Conservation (phyloP, 2,888 invertebrate genomes). For the Myopa tessellatipennis region DNA sequence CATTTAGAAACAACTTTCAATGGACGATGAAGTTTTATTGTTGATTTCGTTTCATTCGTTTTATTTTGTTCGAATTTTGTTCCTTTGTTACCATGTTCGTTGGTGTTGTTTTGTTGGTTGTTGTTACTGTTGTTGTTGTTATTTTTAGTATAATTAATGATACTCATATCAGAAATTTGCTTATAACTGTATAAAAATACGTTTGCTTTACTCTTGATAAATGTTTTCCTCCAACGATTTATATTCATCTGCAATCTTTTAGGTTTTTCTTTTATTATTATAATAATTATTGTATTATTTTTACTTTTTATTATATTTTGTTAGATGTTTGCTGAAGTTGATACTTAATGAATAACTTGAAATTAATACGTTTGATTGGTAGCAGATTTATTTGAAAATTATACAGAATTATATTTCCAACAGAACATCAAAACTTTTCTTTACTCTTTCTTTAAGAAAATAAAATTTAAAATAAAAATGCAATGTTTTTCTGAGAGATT, state of each 20-base stretch:
- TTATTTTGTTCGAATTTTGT: background rate
- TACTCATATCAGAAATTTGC: conserved; percentile 23
- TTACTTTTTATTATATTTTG: background rate
- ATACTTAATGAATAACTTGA: conserved; percentile 10
- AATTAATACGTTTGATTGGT: background rate
- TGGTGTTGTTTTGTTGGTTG: conserved; percentile 9
- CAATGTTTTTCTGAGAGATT: too few relatives aligned
- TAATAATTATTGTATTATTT: background rate
- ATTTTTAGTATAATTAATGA: conserved; percentile 30
- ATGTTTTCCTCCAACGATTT: conserved; percentile 28
- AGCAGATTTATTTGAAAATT: background rate
- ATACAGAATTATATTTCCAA: background rate
- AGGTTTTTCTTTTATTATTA: background rate
- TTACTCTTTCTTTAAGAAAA: too few relatives aligned
- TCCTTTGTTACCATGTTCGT: background rate
- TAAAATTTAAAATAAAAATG: too few relatives aligned
- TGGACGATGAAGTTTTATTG: background rate
- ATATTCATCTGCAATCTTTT: background rate
- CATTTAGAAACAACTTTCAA: background rate
- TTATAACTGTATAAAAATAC: conserved; percentile 24
- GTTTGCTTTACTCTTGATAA: conserved; percentile 22
- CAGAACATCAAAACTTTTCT: too few relatives aligned
- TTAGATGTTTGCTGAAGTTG: conserved; percentile 1
- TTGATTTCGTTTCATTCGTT: background rate
- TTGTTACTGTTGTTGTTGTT: background rate